These are phyloP conservation scores for Alloscopus bannaensis DNA, from an alignment of 2,888 invertebrate genomes.

Conservation along the genomic window DNA sequence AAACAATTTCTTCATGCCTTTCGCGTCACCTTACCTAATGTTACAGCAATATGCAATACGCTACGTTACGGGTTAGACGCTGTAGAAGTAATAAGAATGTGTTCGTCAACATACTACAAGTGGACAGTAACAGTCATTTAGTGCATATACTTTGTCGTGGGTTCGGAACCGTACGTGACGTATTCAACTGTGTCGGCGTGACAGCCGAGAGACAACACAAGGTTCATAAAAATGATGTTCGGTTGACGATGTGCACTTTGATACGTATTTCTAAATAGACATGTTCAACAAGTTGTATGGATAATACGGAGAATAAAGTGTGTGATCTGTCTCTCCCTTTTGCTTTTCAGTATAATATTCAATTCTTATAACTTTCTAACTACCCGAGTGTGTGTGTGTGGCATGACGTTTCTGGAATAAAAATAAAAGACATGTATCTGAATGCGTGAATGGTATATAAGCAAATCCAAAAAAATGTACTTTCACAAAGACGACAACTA, in stretches of 20 bases:
- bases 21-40: conserved; percentile 41
- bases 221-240: too few species aligned
- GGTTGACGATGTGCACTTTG: too few species aligned
- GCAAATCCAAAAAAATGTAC: conserved; percentile 39
- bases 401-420: conserved; percentile 57
- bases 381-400: conserved; percentile 46
- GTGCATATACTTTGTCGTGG: too few species aligned
- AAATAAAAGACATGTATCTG: conserved; percentile 42
- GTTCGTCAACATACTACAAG: conserved; percentile 23
- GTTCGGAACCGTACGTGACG: too few species aligned
- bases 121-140: too few species aligned
- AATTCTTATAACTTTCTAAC: conserved; percentile 5
- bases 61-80: conserved; percentile 6
- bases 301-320: conserved; percentile 22
- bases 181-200: too few species aligned
- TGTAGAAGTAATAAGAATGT: conserved; percentile 29
- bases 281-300: too few species aligned
- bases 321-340: conserved; percentile 8
- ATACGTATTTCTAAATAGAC: too few species aligned
- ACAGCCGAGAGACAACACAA: too few species aligned
- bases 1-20: conserved; percentile 65
- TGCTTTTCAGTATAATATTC: background rate
- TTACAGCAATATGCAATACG: conserved; percentile 19
- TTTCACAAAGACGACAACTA: conserved; percentile 15
- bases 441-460: conserved; percentile 31